These are phyloP conservation scores for Chromobotia macracanthus DNA, from an alignment of 2,797 vertebrate species.

Conservation along the genomic window DNA sequence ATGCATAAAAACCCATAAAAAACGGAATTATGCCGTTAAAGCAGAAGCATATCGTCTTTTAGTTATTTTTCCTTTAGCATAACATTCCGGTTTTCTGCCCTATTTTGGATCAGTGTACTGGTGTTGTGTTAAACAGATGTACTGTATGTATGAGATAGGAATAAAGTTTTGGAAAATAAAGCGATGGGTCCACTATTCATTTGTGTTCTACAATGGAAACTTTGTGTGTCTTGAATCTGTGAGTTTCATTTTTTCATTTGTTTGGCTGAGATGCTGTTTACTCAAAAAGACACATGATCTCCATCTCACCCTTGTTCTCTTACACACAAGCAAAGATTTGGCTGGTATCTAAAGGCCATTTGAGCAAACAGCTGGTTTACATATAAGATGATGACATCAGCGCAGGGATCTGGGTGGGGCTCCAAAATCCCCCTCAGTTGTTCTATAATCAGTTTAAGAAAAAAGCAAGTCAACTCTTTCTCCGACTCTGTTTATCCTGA, in stretches of 20 bases:
- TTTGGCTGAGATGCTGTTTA: constrained; percentile 30
- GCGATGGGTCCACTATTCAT: constrained; percentile 45
- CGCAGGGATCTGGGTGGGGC: constrained; percentile 68
- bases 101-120: constrained; percentile 60
- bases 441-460: constrained; percentile 20
- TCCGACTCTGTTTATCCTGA: not conserved
- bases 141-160: constrained; percentile 62
- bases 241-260: not conserved
- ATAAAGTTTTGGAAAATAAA: constrained; percentile 65
- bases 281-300: not conserved
- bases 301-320: constrained; percentile 2
- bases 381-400: constrained; percentile 76
- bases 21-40: no score
- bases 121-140: constrained; percentile 56
- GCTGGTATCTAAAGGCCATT: constrained; percentile 57
- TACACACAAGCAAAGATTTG: constrained; percentile 46
- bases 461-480: not conserved
- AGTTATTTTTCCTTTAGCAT: constrained; percentile 48
- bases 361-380: constrained; percentile 73
- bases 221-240: constrained; percentile 17
- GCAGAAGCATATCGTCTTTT: not conserved
- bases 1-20: no score
- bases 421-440: constrained; percentile 68
- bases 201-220: constrained; percentile 10
- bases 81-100: constrained; percentile 53